Base-by-base conservation (phyloP, 2,888 invertebrate genomes). In the Melinopterus prodromus region DNA sequence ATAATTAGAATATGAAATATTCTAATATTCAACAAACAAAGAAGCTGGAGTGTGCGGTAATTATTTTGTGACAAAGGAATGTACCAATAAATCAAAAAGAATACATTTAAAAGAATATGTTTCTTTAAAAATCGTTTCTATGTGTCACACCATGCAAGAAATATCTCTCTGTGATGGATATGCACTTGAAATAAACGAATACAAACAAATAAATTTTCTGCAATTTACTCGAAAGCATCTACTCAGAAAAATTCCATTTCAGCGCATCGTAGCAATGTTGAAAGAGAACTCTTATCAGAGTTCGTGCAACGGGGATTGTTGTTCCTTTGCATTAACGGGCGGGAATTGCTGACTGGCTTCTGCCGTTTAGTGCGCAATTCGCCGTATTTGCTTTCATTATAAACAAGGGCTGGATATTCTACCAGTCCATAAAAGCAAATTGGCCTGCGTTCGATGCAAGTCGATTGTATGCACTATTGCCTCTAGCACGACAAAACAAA, bases 401-500 rank as follows among this genome's bases (percentile, higher is more conserved):
- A 53, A 53, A 53, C 53, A 53, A 53, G 53, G 3, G 7, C 53
- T 7, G 12, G 53, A 53, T 53, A 53, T 12, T 53, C 53, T 9
- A 9, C 53, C 53, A 53, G 53, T 53, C 53, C 53, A 53, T 53
- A 53, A 53, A 53, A 9, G 53, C 53, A 53, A 53, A 53, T 53
- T 53, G 53, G 53, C 12, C 53, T 53, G 53, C 53, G 53, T 53
- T 53, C 12, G 53, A 7, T 53, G 53, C 53, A 53, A 53, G 53
- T 53, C 53, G 53, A 53, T 53, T 53, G 53, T 53, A 53, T 53
- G 53, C 53, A 12, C 53, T 26, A 53, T 53, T 53, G 53, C 53
- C 53, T 53, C 53, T 53, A 53, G 53, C 53, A 53, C 53, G 53
- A 53, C 53, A 53, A 53, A 53, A 53, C 53, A 53, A 53, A 53